phyloP scores from a whole-genome alignment of 2,888 invertebrate genomes.

The Ornithoptera priamus region DNA sequence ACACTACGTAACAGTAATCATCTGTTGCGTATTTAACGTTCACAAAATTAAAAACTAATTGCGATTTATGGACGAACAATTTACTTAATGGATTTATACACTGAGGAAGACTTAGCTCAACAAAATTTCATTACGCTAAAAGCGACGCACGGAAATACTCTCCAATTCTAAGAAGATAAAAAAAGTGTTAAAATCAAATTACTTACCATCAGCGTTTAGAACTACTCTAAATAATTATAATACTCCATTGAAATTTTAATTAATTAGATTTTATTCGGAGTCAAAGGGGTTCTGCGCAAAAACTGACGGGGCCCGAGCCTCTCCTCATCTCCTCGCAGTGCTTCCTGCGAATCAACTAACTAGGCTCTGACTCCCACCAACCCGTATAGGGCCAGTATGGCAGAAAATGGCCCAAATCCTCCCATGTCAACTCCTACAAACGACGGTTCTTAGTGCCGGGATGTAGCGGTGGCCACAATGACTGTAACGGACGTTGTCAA shows the following conservation, averaged over 20 bases:
- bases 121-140: conserved; percentile 30
- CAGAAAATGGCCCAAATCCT: too few relatives aligned
- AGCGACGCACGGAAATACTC: conserved; percentile 26
- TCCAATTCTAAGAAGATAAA: conserved; percentile 19
- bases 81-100: conserved; percentile 30
- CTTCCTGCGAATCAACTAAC: too few relatives aligned
- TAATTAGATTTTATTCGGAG: not conserved
- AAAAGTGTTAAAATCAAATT: conserved; percentile 23
- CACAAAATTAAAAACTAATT: conserved; percentile 31
- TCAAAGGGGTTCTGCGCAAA: too few relatives aligned
- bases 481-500: too few relatives aligned
- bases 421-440: too few relatives aligned
- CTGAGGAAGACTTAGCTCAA: conserved; percentile 19
- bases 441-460: too few relatives aligned
- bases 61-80: conserved; percentile 29
- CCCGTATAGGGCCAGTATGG: too few relatives aligned
- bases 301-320: too few relatives aligned
- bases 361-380: too few relatives aligned
- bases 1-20: conserved; percentile 1
- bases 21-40: conserved; percentile 23
- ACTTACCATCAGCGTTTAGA: conserved; percentile 12
- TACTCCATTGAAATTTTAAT: not conserved
- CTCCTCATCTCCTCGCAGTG: too few relatives aligned
- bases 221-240: conserved; percentile 8
- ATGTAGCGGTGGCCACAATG: too few relatives aligned